phyloP scores from a whole-genome alignment of 2,888 invertebrate species.

The Saturnia pavonia region DNA sequence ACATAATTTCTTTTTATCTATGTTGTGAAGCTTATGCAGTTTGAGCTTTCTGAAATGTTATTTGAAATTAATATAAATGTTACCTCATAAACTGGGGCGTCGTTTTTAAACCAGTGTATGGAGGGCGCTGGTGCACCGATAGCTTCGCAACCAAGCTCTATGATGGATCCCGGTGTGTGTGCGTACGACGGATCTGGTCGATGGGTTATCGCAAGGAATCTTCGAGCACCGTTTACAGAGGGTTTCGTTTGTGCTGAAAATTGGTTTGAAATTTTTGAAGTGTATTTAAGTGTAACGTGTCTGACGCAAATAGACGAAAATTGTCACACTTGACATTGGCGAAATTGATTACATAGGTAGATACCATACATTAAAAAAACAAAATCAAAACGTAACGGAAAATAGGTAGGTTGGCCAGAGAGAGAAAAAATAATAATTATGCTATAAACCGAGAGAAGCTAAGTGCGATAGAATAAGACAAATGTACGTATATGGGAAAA shows the following conservation, averaged over 20 bases:
- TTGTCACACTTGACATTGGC: too few relatives aligned
- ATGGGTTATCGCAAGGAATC: conserved; percentile 48
- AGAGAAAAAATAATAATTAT: neutral
- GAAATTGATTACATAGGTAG: neutral
- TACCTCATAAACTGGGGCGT: conserved; percentile 85
- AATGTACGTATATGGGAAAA: too few relatives aligned
- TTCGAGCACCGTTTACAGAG: conserved; percentile 26
- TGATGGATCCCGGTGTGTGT: conserved; percentile 74
- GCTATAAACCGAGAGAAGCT: neutral
- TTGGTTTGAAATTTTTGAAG: neutral
- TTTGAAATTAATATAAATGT: too few relatives aligned
- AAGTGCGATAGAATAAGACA: too few relatives aligned
- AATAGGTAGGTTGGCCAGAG: neutral
- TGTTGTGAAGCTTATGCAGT: too few relatives aligned
- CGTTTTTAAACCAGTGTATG: conserved; percentile 91
- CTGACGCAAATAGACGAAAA: too few relatives aligned
- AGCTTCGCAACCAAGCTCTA: conserved; percentile 91
- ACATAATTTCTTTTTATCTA: too few relatives aligned
- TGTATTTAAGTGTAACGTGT: too few relatives aligned
- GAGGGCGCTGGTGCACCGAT: conserved; percentile 91
- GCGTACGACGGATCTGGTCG: conserved; percentile 69
- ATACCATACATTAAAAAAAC: too few relatives aligned
- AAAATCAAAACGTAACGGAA: neutral
- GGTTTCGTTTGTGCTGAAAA: conserved; percentile 40
- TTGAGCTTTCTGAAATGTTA: too few relatives aligned